Percentiles rank a stretch among this genome's conserved stretches.
phyloP scores from a whole-genome alignment of 2,113 vertebrate species.

The Gulo gulo region DNA sequence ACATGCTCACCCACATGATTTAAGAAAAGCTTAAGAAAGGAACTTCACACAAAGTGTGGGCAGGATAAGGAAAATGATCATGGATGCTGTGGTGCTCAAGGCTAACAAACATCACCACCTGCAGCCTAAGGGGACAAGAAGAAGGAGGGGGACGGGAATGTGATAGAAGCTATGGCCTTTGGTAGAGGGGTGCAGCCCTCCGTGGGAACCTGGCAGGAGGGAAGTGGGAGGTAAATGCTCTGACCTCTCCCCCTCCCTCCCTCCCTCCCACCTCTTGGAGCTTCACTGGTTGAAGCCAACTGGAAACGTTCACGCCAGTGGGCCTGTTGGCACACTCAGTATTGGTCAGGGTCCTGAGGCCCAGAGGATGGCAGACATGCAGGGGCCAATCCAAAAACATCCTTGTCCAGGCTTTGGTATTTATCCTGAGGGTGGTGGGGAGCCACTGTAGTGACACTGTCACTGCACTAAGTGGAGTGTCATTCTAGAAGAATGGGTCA shows the following conservation, averaged over 20 bases:
- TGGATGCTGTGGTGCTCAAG: not conserved
- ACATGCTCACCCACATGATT: not conserved
- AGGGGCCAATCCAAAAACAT: not conserved
- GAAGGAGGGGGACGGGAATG: accelerated
- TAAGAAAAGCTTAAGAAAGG: not conserved
- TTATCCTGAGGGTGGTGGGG: not conserved
- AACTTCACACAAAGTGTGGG: not conserved
- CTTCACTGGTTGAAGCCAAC: not conserved
- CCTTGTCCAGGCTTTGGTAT: not conserved
- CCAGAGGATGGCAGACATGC: not conserved
- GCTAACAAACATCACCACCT: not conserved
- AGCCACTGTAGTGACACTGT: not conserved
- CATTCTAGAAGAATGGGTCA: not conserved
- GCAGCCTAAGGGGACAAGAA: not conserved
- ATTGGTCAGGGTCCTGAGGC: not conserved
- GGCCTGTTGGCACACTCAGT: accelerated
- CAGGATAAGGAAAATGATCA: not conserved
- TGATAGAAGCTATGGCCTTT: not conserved
- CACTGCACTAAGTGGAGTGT: not conserved
- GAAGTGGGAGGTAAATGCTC: accelerated
- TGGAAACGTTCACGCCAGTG: not conserved
- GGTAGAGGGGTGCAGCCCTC: not conserved
- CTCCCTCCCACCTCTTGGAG: no score
- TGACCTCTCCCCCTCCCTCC: accelerated
- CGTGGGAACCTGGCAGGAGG: not conserved